Evolutionary conservation across 2,113 vertebrate genomes (phyloP).

Genomic region (Petaurus breviceps): DNA sequence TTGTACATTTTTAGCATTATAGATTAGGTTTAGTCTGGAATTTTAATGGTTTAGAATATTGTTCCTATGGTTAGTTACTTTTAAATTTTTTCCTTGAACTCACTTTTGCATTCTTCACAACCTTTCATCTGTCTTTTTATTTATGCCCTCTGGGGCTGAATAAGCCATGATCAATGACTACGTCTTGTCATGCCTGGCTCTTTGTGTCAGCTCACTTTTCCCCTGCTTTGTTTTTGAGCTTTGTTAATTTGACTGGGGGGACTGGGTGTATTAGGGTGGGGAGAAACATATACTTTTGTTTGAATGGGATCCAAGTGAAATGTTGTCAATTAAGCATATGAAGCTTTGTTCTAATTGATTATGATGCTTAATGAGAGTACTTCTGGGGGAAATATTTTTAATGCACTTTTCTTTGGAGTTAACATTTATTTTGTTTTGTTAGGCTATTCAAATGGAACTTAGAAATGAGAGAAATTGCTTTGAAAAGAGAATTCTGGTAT

Average conservation of each 20-base stretch:
- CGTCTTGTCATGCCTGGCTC: slow-evolving; percentile 20
- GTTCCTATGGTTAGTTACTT: not conserved
- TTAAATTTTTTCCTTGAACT: not conserved
- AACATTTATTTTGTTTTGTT: slow-evolving; percentile 43
- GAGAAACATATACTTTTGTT: not conserved
- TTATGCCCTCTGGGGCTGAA: not conserved
- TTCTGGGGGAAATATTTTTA: slow-evolving; percentile 2
- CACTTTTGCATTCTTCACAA: fast-evolving
- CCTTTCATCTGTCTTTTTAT: not conserved
- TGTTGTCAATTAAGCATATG: not conserved
- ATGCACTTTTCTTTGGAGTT: not conserved
- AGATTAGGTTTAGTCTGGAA: not conserved
- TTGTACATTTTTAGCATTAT: not conserved
- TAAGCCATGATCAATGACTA: not conserved
- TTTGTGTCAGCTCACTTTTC: not conserved
- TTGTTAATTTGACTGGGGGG: not conserved
- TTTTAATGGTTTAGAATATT: slow-evolving; percentile 34
- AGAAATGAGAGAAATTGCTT: slow-evolving; percentile 81
- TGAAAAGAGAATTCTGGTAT: slow-evolving; percentile 87
- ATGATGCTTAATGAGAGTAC: not conserved
- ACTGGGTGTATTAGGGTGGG: not conserved
- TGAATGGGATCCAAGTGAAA: not conserved
- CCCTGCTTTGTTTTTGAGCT: not conserved
- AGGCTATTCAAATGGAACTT: slow-evolving; percentile 78
- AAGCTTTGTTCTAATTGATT: slow-evolving; percentile 16